phyloP scores from a whole-genome alignment of 2,113 vertebrate species.

The Myiozetetes cayanensis region DNA sequence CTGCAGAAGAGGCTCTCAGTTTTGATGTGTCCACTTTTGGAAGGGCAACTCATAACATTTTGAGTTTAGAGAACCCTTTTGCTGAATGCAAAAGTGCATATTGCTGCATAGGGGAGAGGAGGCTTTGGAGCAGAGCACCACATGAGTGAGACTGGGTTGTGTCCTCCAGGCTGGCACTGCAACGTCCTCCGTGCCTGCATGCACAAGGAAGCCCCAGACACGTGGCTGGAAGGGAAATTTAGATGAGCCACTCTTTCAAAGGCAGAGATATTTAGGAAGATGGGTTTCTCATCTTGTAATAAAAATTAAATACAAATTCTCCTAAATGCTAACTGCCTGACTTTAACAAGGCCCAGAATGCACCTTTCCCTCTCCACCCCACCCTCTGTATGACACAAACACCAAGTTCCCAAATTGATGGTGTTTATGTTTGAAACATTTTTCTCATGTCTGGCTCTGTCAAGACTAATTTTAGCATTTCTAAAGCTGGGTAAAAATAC shows the following conservation, averaged over 20 bases:
- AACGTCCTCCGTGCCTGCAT: accelerated
- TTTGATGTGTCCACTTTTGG: neutral
- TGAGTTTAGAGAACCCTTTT: neutral
- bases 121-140: neutral
- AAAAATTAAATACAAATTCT: slow-evolving; percentile 50
- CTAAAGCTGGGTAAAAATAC: slow-evolving; percentile 83
- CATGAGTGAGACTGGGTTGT: neutral
- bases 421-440: slow-evolving; percentile 75
- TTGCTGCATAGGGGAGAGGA: neutral
- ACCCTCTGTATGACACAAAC: slow-evolving; percentile 14
- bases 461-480: slow-evolving; percentile 82
- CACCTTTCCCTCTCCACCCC: slow-evolving; percentile 8
- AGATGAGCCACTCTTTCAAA: neutral
- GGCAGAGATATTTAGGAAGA: slow-evolving; percentile 12
- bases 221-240: neutral
- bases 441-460: slow-evolving; percentile 79
- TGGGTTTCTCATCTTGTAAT: slow-evolving; percentile 11
- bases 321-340: slow-evolving; percentile 17
- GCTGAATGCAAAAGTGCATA: neutral
- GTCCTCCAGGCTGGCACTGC: neutral
- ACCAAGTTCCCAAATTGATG: slow-evolving; percentile 64
- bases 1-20: neutral
- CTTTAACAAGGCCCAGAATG: slow-evolving; percentile 43
- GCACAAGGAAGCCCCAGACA: neutral
- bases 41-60: neutral